Evolutionary conservation across 2,797 vertebrate genomes (phyloP).

Genomic region (Arrhamphus sclerolepis): DNA sequence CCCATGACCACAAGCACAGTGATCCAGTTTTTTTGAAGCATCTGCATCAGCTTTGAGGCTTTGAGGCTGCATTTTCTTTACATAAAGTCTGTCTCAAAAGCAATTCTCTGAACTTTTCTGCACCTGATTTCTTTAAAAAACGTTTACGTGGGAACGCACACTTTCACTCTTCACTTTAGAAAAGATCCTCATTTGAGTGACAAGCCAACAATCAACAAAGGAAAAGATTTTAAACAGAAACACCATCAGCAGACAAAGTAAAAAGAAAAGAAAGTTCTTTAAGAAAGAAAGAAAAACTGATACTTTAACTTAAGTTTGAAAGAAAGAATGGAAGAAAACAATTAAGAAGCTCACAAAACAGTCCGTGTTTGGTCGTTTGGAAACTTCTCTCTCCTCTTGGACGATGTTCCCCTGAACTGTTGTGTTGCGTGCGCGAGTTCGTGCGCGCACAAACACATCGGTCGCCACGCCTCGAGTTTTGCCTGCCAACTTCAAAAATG

Average conservation of each 20-base stretch:
- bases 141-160: too few species aligned
- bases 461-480: constrained; percentile 32
- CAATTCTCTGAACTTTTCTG: too few species aligned
- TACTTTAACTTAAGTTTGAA: too few species aligned
- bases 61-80: too few species aligned
- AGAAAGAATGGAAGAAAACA: constrained; percentile 9
- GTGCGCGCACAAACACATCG: constrained; percentile 6
- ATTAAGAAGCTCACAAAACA: constrained; percentile 45
- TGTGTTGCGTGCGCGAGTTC: not conserved
- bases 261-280: constrained; percentile 23
- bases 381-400: constrained; percentile 63
- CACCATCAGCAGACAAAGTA: constrained; percentile 15
- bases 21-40: too few species aligned
- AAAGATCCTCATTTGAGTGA: not conserved
- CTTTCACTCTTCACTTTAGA: too few species aligned
- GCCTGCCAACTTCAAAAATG: constrained; percentile 74
- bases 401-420: constrained; percentile 56
- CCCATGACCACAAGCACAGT: too few species aligned
- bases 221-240: constrained; percentile 5
- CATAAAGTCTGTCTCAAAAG: too few species aligned
- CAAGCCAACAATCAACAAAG: not conserved
- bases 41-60: too few species aligned
- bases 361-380: constrained; percentile 74
- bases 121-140: too few species aligned
- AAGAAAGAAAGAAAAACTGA: constrained; percentile 40